Conservation (phyloP, 2,888 invertebrate species). For the Parnassius apollo region DNA sequence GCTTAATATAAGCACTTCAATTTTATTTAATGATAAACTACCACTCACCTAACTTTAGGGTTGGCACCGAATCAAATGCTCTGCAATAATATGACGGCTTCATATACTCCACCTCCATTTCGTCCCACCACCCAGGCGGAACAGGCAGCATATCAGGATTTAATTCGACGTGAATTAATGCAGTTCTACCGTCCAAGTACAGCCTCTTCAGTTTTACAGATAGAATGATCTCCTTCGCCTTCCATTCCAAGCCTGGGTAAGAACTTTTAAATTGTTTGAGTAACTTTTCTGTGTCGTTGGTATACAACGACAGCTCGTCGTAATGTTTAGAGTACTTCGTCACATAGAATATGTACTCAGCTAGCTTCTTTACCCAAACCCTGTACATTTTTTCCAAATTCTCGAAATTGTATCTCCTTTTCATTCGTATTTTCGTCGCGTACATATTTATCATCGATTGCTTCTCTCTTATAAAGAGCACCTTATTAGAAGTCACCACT, state of each 20-base stretch:
- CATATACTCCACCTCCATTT: conserved; percentile 40
- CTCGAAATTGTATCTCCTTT: conserved; percentile 36
- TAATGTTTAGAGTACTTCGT: conserved; percentile 51
- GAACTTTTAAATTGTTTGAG: conserved; percentile 43
- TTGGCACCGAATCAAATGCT: conserved; percentile 38
- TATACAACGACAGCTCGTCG: conserved; percentile 31
- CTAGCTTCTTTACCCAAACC: conserved; percentile 52
- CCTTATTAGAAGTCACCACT: conserved; percentile 54
- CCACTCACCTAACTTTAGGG: conserved; percentile 49
- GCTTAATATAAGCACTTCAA: too few species aligned
- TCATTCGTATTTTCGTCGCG: conserved; percentile 51
- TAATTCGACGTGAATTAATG: conserved; percentile 54
- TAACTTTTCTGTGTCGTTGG: conserved; percentile 37
- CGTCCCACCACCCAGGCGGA: conserved; percentile 54
- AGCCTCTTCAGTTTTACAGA: conserved; percentile 51
- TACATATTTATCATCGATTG: conserved; percentile 49
- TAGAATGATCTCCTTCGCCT: conserved; percentile 42
- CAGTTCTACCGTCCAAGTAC: conserved; percentile 53
- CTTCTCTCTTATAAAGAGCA: conserved; percentile 54
- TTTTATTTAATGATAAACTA: too few species aligned
- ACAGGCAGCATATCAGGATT: conserved; percentile 52
- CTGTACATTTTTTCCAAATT: conserved; percentile 36
- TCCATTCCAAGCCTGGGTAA: conserved; percentile 38
- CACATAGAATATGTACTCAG: conserved; percentile 57
- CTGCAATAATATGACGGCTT: conserved; percentile 47